These are phyloP conservation scores for Flexamia atlantica DNA, from an alignment of 2,888 invertebrate genomes.

Conservation along the genomic window DNA sequence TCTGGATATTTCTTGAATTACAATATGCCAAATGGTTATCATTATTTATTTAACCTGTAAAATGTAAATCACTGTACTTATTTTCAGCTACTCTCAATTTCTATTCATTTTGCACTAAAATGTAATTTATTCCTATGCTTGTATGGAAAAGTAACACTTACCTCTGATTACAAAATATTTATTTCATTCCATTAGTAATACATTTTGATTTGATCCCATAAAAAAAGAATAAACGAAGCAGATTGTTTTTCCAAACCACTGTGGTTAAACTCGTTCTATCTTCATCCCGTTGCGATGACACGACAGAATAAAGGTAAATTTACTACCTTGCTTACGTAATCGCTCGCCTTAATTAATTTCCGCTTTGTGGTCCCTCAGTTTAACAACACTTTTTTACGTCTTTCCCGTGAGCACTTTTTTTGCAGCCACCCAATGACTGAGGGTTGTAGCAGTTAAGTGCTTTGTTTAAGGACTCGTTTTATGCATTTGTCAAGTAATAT, in stretches of 20 bases:
- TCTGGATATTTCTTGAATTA: too few relatives aligned
- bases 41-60: too few relatives aligned
- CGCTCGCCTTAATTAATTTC: conserved; percentile 54
- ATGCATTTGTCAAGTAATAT: not conserved
- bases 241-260: not conserved
- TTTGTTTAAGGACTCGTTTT: conserved; percentile 3
- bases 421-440: not conserved
- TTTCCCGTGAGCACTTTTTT: conserved; percentile 24
- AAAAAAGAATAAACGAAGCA: not conserved
- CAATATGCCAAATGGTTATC: too few relatives aligned
- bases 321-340: conserved; percentile 15
- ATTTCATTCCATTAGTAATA: too few relatives aligned
- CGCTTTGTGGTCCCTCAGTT: conserved; percentile 19
- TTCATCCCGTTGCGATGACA: conserved; percentile 21
- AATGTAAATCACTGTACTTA: too few relatives aligned
- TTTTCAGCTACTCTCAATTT: too few relatives aligned
- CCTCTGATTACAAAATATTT: too few relatives aligned
- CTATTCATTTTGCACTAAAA: too few relatives aligned
- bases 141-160: too few relatives aligned
- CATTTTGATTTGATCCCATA: not conserved
- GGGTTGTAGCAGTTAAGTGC: not conserved
- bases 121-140: too few relatives aligned
- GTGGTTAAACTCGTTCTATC: not conserved
- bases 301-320: conserved; percentile 21
- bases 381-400: conserved; percentile 25